Evolutionary conservation across 2,113 vertebrate species (phyloP), one percentile per base, ranked within the genome.

Genomic region (Collichthys lucidus): DNA sequence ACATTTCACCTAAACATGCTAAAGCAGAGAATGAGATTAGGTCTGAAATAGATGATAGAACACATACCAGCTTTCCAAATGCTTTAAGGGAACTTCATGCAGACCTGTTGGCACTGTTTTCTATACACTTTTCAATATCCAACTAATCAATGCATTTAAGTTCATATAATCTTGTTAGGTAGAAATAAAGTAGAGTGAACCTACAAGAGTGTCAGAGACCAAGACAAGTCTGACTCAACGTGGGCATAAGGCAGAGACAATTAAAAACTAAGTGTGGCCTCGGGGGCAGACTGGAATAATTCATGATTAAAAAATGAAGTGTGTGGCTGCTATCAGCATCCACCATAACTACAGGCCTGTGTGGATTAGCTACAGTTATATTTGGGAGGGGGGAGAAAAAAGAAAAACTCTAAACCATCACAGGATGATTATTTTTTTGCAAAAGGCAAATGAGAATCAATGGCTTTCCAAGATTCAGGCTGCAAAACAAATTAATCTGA

Each of bases 241-340:
- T 79, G 50, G 35, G 40, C 67, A 31, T 15, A 49, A 47, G 12
- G 40, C 47, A 22, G 22, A 61, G 65, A 62, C 46, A 47, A 63
- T 56, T 47, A 26, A 49, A 59, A 59, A 9, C 20, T 40, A 29
- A 49, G 49, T 31, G 49, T 47, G 59, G n/a, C 57, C 57, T 31
- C 22, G 22, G 46, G 55, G 67, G n/a, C 11, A 44, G n/a, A 53
- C n/a, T 61, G 44, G 35, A 69, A 12, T 29, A 52, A 63, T 46
- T 71, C 5, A 22, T 79, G 42, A 71, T 46, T 70, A 53, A 26
- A 53, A n/a, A 44, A 53, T 79, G 40, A 35, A 63, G 31, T 22
- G 42, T 35, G 40, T 77, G 24, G 59, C 47, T 56, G 49, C 19
- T 79, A 64, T 63, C 67, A 71, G 49, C 77, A 46, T 29, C 53